Percentiles rank a stretch among this genome's conserved stretches.
Evolutionary conservation across 2,888 invertebrate species (phyloP).

Genomic region (Oscheius sp.): DNA sequence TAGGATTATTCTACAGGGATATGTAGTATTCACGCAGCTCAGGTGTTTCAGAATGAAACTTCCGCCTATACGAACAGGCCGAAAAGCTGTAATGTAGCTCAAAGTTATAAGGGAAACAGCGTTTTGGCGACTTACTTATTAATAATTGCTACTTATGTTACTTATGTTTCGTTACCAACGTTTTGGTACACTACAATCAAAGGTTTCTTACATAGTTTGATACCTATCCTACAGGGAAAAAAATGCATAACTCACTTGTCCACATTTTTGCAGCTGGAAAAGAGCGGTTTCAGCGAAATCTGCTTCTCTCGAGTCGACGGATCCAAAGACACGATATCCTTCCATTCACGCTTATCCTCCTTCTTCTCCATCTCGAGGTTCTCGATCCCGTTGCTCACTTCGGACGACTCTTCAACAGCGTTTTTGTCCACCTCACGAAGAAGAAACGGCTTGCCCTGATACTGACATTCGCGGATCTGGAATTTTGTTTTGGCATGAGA

Average conservation of each 20-base stretch:
- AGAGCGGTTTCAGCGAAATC: slow-evolving; percentile 45
- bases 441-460: slow-evolving; percentile 7
- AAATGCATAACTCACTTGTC: slow-evolving; percentile 15
- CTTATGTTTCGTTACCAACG: too few relatives aligned
- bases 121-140: too few relatives aligned
- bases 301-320: slow-evolving; percentile 49
- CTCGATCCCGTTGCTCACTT: not conserved
- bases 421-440: not conserved
- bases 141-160: too few relatives aligned
- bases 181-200: too few relatives aligned
- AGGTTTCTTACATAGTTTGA: too few relatives aligned
- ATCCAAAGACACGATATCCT: slow-evolving; percentile 51
- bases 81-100: too few relatives aligned
- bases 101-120: too few relatives aligned
- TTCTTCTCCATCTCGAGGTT: not conserved
- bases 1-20: too few relatives aligned
- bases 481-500: not conserved
- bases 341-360: slow-evolving; percentile 25
- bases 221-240: not conserved
- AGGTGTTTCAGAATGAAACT: too few relatives aligned
- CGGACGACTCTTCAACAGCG: not conserved
- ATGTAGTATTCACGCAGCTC: too few relatives aligned
- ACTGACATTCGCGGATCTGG: slow-evolving; percentile 15
- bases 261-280: slow-evolving; percentile 18
- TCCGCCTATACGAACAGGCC: too few relatives aligned